These are phyloP conservation scores for Semotilus atromaculatus DNA, from an alignment of 2,797 vertebrate genomes.

Conservation along the genomic window DNA sequence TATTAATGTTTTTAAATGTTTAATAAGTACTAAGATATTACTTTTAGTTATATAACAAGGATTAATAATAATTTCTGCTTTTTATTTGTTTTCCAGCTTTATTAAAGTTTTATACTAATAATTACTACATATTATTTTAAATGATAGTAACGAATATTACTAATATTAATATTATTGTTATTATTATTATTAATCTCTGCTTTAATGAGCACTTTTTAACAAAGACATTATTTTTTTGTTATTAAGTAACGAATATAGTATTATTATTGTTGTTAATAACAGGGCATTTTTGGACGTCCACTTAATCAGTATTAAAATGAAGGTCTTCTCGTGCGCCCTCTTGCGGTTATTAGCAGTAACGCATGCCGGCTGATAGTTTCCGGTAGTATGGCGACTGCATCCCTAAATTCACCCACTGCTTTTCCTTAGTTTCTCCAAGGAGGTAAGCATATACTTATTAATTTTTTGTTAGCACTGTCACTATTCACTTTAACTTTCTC, in stretches of 20 bases:
- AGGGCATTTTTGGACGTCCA: background rate
- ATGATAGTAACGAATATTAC: background rate
- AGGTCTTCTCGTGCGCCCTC: constrained; percentile 57
- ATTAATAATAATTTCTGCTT: background rate
- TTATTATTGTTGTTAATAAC: background rate
- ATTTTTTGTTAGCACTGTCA: constrained; percentile 51
- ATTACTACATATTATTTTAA: background rate
- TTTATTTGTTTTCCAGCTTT: background rate
- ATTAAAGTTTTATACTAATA: background rate
- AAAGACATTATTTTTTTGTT: background rate
- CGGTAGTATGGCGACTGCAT: constrained; percentile 84
- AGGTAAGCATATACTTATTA: constrained; percentile 54
- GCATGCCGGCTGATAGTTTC: constrained; percentile 72
- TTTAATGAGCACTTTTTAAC: background rate
- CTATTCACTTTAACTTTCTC: too few relatives aligned
- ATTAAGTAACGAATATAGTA: background rate
- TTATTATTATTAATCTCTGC: background rate
- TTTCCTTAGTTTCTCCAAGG: constrained; percentile 54
- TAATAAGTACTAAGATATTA: background rate
- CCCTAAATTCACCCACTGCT: constrained; percentile 37
- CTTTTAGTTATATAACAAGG: background rate
- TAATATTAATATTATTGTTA: background rate
- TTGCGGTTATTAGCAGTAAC: constrained; percentile 37
- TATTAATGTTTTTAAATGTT: background rate
- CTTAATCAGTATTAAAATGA: background rate